Evolutionary conservation across 2,113 vertebrate genomes (phyloP).

Genomic region (Ciconia stormi): DNA sequence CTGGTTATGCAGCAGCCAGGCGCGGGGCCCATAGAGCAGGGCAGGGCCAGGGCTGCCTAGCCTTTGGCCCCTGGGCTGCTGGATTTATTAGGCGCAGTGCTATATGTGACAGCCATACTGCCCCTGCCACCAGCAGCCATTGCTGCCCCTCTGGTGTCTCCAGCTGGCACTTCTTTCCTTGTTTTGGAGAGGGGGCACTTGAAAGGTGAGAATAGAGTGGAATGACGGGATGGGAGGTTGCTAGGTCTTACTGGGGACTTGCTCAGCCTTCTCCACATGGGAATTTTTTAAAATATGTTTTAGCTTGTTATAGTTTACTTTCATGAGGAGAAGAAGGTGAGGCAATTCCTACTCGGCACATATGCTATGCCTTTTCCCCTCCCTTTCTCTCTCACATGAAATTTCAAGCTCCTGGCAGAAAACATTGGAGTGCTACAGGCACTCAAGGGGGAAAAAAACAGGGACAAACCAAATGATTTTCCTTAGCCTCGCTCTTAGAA

Average conservation of each 20-base stretch:
- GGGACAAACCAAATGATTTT: neutral
- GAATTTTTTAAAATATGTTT: neutral
- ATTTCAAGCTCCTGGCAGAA: neutral
- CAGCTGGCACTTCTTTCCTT: neutral
- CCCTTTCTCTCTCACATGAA: neutral
- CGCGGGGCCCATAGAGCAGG: neutral
- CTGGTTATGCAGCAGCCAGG: neutral
- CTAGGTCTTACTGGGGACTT: neutral
- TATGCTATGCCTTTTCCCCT: neutral
- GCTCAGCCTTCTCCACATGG: neutral
- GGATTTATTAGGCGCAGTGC: neutral
- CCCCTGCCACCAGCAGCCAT: too few species aligned
- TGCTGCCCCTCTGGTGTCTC: neutral
- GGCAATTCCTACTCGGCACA: neutral
- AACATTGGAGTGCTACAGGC: neutral
- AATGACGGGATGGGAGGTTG: too few species aligned
- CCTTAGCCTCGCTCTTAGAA: neutral
- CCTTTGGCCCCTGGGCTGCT: neutral
- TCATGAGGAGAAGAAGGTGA: neutral
- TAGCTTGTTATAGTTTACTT: neutral
- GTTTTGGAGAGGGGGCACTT: neutral
- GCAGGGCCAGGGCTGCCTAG: fast-evolving
- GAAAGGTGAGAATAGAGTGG: neutral
- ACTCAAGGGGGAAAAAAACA: neutral
- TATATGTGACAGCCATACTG: neutral